Evolutionary conservation across 2,113 vertebrate species (phyloP).

Genomic region (Spheniscus mendiculus): DNA sequence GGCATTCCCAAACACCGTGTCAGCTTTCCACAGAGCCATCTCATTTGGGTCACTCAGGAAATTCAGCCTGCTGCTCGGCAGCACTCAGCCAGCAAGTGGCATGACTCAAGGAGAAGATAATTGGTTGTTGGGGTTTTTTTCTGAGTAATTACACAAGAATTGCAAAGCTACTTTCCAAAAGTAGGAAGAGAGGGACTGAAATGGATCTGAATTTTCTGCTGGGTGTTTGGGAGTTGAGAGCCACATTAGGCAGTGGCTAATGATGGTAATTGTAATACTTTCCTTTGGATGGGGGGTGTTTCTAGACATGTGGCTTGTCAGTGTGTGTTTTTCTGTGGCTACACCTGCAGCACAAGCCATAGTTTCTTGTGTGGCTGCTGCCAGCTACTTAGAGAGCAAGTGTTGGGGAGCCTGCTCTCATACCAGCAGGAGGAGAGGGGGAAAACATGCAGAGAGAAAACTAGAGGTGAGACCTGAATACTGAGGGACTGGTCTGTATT

Average conservation of each 20-base stretch:
- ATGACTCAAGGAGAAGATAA: neutral
- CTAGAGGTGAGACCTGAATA: neutral
- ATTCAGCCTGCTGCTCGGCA: neutral
- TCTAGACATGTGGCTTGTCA: neutral
- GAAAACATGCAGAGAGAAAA: neutral
- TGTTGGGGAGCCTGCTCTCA: neutral
- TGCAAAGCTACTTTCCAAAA: neutral
- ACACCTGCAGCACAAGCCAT: neutral
- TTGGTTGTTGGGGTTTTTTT: neutral
- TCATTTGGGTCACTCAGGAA: fast-evolving
- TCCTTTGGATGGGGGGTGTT: neutral
- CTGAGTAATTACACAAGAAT: constrained; percentile 9
- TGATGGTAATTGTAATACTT: neutral
- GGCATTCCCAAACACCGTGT: neutral
- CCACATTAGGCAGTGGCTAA: neutral
- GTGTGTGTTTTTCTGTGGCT: neutral
- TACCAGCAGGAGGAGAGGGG: neutral
- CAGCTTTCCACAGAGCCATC: neutral
- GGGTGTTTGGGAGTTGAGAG: neutral
- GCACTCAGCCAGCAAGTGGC: neutral
- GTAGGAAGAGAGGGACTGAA: neutral
- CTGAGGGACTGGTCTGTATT: neutral
- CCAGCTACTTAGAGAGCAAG: neutral
- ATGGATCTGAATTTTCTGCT: neutral
- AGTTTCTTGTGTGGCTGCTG: neutral